Evolutionary conservation across 2,113 vertebrate species (phyloP).

Genomic region (Ptilorrhoa leucosticta): DNA sequence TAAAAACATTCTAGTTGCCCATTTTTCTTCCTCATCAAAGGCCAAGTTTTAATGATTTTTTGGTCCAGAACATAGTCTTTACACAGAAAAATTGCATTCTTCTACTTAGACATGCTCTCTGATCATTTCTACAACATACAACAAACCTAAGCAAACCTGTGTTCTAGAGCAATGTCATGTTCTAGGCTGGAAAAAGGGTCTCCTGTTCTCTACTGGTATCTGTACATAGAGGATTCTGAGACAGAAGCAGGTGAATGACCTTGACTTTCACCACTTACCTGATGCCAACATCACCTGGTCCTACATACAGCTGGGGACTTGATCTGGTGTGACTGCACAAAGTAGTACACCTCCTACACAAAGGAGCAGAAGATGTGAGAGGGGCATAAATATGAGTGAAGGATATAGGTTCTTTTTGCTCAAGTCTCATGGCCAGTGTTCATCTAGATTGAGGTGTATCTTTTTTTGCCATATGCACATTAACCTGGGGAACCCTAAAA

Average conservation of each 20-base stretch:
- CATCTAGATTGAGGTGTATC: background rate
- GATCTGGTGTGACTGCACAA: background rate
- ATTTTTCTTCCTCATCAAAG: background rate
- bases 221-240: background rate
- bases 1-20: background rate
- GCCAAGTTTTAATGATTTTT: background rate
- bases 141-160: background rate
- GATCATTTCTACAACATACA: background rate
- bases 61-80: background rate
- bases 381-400: background rate
- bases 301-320: fast-evolving
- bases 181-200: background rate
- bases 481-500: background rate
- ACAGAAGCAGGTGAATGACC: background rate
- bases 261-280: background rate
- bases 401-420: background rate
- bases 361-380: background rate
- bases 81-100: background rate
- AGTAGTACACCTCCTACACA: no score
- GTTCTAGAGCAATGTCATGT: background rate
- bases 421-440: background rate
- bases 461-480: background rate
- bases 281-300: background rate
- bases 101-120: background rate
- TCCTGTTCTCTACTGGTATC: background rate